Percentiles rank a stretch among this genome's conserved stretches.
phyloP scores from a whole-genome alignment of 2,888 invertebrate species.

The Drosophila hamatofila region DNA sequence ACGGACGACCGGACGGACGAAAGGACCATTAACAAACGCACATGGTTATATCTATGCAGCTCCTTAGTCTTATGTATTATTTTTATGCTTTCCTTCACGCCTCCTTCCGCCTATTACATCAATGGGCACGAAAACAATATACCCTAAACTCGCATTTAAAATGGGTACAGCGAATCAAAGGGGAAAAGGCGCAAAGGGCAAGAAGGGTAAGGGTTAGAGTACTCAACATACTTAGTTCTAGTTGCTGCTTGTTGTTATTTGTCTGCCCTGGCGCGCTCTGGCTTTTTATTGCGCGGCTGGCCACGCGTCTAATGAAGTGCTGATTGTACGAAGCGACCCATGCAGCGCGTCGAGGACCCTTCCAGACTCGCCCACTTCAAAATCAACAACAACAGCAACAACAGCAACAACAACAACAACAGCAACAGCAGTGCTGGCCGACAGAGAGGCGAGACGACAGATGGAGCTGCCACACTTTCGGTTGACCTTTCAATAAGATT shows the following conservation, averaged over 20 bases:
- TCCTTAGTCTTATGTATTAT: not conserved
- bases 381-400: conserved; percentile 15
- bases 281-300: conserved; percentile 53
- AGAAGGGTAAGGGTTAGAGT: conserved; percentile 15
- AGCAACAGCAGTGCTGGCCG: conserved; percentile 11
- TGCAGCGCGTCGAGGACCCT: conserved; percentile 43
- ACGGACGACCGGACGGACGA: not conserved
- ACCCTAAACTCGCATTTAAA: not conserved
- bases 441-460: conserved; percentile 13
- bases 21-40: not conserved
- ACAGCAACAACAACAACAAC: conserved; percentile 4
- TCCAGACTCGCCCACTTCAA: conserved; percentile 34
- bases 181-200: not conserved
- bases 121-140: conserved; percentile 9
- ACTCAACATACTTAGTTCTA: conserved; percentile 22
- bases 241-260: conserved; percentile 37
- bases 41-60: not conserved
- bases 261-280: conserved; percentile 47
- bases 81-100: not conserved
- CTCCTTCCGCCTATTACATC: conserved; percentile 2
- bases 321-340: conserved; percentile 60
- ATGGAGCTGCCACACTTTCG: conserved; percentile 67
- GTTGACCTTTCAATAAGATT: conserved; percentile 82
- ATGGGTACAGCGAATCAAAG: conserved; percentile 3
- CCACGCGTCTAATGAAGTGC: conserved; percentile 83